A percentile compares a stretch with the other conserved stretches of the same genome.
phyloP scores from a whole-genome alignment of 2,113 vertebrate species.

The Nesogale talazaci region DNA sequence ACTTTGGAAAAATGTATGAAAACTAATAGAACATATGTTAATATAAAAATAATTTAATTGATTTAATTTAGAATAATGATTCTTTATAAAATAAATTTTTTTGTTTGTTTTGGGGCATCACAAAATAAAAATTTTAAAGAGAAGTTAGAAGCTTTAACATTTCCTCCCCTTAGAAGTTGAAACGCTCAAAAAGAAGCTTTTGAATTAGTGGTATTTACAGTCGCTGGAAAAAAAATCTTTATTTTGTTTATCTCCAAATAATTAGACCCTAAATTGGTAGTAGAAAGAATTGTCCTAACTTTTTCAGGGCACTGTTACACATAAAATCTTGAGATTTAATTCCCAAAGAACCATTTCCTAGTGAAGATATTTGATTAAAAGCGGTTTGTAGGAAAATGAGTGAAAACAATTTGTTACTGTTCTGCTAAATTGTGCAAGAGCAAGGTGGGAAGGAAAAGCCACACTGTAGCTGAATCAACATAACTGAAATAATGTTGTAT shows the following conservation, averaged over 20 bases:
- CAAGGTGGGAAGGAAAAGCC: too few species aligned
- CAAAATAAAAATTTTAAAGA: slow-evolving; percentile 59
- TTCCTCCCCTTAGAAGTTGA: slow-evolving; percentile 58
- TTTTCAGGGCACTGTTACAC: too few species aligned
- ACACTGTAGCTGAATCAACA: neutral
- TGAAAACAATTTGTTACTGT: neutral
- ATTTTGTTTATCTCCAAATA: neutral
- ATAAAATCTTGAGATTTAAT: too few species aligned
- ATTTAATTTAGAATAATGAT: slow-evolving; percentile 61
- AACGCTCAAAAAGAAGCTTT: slow-evolving; percentile 9
- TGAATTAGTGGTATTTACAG: slow-evolving; percentile 33
- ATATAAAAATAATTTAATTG: slow-evolving; percentile 69
- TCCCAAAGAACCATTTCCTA: neutral
- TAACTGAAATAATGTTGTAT: neutral
- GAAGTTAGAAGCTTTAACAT: slow-evolving; percentile 6
- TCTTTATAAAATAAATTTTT: neutral
- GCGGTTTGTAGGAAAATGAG: neutral
- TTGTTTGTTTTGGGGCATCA: neutral
- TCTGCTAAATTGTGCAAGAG: neutral
- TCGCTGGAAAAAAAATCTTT: neutral
- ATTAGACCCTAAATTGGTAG: slow-evolving; percentile 6
- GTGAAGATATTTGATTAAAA: neutral
- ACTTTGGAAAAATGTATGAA: slow-evolving; percentile 32
- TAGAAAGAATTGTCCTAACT: too few species aligned
- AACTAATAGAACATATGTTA: neutral